Base-by-base conservation (phyloP, 2,113 vertebrate species). In the Erythrocebus patas region DNA sequence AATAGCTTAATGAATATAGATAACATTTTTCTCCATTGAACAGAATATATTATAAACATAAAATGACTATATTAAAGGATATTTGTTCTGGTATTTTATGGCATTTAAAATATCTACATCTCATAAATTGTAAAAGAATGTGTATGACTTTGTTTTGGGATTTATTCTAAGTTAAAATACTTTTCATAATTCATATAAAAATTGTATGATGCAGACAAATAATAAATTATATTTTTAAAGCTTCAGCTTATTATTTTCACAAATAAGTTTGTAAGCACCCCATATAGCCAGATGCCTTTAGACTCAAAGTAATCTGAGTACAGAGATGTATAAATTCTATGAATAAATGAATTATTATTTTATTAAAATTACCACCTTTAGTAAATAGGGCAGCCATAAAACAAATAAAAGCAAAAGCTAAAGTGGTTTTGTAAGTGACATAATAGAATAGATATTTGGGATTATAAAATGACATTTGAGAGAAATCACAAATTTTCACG, bases 1-100 rank as follows among this genome's bases (percentile, higher is more conserved):
- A 91, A 90, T 86, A 97, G 76, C 64, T 59, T 97, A 93, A 83
- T 96, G 25, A 92, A 89, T 93, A 89, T n/a, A 95, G 48, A 73
- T 50, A 83, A 22, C 1, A 43, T 87, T 89, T 94, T 96, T 96
- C 61, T 93, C 45, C 48, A 80, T 45, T 96, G 70, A 70, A 38
- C 79, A 89, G 52, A 93, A 75, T 90, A 75, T 70, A 96, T 84
- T 93, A 43, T 82, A 93, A 93, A 94, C 35, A 68, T 96, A 90
- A 97, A 95, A 86, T 72, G 50, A 76, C 10, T 72, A 9, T 30
- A 43, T 78, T 96, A 96, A 79, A 76, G 66, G 20, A 17, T 96
- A 95, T 76, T 79, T 96, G 5, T 82, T 93, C 35, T 92, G 38
- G 16, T 55, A 61, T 92, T 76, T 96, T 96, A 3, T 83, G n/a